phyloP scores from a whole-genome alignment of 2,888 invertebrate species.

The Andrena praecox region DNA sequence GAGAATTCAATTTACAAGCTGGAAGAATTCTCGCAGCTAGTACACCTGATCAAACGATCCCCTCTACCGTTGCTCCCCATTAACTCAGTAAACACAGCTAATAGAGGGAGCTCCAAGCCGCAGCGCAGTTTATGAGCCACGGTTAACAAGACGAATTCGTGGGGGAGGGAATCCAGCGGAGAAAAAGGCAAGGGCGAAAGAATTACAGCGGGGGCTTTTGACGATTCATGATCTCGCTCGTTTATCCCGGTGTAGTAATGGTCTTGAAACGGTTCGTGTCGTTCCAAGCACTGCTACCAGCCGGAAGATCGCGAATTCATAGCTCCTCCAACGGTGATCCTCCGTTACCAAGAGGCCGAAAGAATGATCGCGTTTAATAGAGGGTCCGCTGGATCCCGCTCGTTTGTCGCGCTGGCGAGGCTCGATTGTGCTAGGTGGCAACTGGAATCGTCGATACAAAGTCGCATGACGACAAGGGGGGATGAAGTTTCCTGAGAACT shows the following conservation, averaged over 20 bases:
- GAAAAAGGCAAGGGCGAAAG: constrained; percentile 1
- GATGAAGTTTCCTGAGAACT: constrained; percentile 16
- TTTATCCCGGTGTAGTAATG: constrained; percentile 31
- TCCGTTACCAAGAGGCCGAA: not conserved
- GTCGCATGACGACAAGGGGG: constrained; percentile 15
- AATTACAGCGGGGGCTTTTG: constrained; percentile 9
- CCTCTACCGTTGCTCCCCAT: constrained; percentile 4
- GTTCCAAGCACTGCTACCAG: constrained; percentile 5
- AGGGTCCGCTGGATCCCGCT: constrained; percentile 21
- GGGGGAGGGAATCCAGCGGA: constrained; percentile 10
- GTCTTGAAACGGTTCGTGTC: constrained; percentile 11
- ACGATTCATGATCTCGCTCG: constrained; percentile 21
- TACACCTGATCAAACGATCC: not conserved
- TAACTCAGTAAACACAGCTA: constrained; percentile 22
- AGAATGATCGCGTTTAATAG: constrained; percentile 21
- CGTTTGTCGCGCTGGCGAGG: constrained; percentile 36
- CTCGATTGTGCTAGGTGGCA: constrained; percentile 41
- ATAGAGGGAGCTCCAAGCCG: constrained; percentile 1
- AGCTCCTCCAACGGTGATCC: not conserved
- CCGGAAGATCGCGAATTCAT: not conserved
- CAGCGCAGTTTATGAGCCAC: constrained; percentile 13
- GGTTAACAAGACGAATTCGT: constrained; percentile 19
- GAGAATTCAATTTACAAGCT: not conserved
- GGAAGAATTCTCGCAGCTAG: not conserved
- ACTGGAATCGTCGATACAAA: constrained; percentile 40